phyloP scores from a whole-genome alignment of 1,140 invertebrate species.

The Drosophila prosaltans region DNA sequence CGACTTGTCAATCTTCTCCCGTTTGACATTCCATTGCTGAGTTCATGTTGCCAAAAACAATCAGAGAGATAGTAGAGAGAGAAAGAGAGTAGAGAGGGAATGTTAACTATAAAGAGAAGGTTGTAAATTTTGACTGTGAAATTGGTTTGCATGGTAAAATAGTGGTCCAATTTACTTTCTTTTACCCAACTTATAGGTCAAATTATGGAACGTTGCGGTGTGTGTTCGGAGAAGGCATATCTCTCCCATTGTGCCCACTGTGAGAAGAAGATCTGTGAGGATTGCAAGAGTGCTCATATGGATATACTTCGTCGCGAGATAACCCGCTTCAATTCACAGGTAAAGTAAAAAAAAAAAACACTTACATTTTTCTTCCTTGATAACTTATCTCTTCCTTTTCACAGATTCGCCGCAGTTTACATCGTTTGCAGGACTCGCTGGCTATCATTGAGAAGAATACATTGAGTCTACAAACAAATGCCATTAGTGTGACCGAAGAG shows the following conservation, averaged over 20 bases:
- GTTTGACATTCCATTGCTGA: conserved; percentile 58
- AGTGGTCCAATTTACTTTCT: conserved; percentile 19
- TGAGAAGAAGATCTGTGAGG: conserved; percentile 95
- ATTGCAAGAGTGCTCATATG: conserved; percentile 97
- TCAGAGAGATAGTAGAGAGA: conserved; percentile 19
- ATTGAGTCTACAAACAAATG: conserved; percentile 92
- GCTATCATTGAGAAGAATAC: conserved; percentile 93
- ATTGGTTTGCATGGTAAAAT: too few species aligned
- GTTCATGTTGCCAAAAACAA: conserved; percentile 23
- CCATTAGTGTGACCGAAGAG: conserved; percentile 93
- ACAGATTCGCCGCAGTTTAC: conserved; percentile 90
- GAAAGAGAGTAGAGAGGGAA: neutral
- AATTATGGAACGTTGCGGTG: conserved; percentile 93
- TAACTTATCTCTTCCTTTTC: neutral
- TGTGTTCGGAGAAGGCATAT: conserved; percentile 97
- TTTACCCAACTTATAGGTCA: conserved; percentile 84
- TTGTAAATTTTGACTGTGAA: too few species aligned
- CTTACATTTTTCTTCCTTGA: neutral
- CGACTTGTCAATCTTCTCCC: conserved; percentile 26
- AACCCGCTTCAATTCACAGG: conserved; percentile 95
- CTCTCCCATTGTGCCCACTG: conserved; percentile 95
- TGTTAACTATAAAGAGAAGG: neutral
- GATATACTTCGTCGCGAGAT: conserved; percentile 98
- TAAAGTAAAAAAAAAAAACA: conserved; percentile 68
- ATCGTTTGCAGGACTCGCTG: conserved; percentile 93